These are phyloP conservation scores for Oreochromis spilurus DNA, from an alignment of 2,113 vertebrate genomes.

Conservation along the genomic window DNA sequence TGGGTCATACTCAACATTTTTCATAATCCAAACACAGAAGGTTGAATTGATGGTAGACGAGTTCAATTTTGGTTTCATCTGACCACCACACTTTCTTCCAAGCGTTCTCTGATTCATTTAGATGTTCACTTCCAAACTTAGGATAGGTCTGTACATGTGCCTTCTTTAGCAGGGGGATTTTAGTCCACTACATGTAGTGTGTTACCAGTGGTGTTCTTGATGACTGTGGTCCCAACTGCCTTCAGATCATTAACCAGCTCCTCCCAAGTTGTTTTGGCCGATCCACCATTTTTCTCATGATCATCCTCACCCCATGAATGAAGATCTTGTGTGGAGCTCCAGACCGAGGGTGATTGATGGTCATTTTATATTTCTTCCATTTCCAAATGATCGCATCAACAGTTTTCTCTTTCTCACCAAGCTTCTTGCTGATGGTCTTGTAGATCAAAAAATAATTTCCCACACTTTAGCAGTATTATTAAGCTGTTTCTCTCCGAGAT, in stretches of 20 bases:
- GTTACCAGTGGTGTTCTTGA: fast-evolving
- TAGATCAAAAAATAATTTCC: not conserved
- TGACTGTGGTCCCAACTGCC: not conserved
- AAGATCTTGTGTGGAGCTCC: not conserved
- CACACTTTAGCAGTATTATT: not conserved
- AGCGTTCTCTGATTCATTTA: not conserved
- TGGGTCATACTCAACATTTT: not conserved
- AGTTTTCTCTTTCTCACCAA: not conserved
- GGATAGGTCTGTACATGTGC: too few relatives aligned
- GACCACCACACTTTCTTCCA: fast-evolving
- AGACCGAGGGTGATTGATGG: not conserved
- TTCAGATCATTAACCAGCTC: not conserved
- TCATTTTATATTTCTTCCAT: not conserved
- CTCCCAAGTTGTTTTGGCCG: not conserved
- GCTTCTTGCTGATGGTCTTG: not conserved
- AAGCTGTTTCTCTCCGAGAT: not conserved
- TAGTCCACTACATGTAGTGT: too few relatives aligned
- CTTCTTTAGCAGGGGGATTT: too few relatives aligned
- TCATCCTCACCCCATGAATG: not conserved
- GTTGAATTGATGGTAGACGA: not conserved
- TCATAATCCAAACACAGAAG: not conserved
- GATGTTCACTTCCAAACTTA: too few relatives aligned
- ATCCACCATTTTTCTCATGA: not conserved
- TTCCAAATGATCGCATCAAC: not conserved
- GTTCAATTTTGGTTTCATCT: not conserved